These are phyloP conservation scores for Coleophora deauratella DNA, from an alignment of 2,888 invertebrate species.

Conservation along the genomic window DNA sequence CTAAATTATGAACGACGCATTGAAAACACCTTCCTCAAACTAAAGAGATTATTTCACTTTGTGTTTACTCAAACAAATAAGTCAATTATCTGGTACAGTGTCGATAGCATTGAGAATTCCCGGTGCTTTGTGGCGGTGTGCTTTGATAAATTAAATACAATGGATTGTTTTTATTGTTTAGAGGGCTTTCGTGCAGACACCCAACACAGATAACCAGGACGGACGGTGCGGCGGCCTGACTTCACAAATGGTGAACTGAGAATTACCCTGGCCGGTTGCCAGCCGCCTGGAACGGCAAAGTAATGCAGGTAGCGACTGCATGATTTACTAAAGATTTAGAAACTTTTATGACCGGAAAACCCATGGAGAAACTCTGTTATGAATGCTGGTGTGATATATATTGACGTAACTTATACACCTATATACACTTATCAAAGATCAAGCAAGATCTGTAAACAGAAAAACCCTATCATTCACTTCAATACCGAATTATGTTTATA, in stretches of 20 bases:
- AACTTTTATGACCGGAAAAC: too few species aligned
- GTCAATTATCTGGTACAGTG: constrained; percentile 39
- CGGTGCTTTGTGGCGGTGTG: constrained; percentile 31
- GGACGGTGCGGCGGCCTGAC: constrained; percentile 18
- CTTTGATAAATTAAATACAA: constrained; percentile 39
- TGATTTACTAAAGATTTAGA: not conserved
- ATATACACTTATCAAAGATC: not conserved
- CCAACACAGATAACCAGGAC: constrained; percentile 36
- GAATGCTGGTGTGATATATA: not conserved
- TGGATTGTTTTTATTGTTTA: constrained; percentile 26
- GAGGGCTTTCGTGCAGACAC: constrained; percentile 36
- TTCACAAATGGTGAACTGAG: constrained; percentile 23
- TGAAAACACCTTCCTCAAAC: constrained; percentile 14
- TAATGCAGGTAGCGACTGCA: constrained; percentile 10
- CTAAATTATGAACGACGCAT: constrained; percentile 7
- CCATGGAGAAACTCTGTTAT: too few species aligned
- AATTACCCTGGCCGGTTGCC: constrained; percentile 10
- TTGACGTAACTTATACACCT: not conserved
- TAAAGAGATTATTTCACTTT: constrained; percentile 18
- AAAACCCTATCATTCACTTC: not conserved
- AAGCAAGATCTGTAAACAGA: not conserved
- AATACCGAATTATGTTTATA: too few species aligned
- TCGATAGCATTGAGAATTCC: constrained; percentile 31
- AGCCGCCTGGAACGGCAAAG: constrained; percentile 4
- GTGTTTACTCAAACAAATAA: constrained; percentile 30